Evolutionary conservation across 2,888 invertebrate genomes (phyloP), one percentile per base, ranked within the genome.

Genomic region (Linyphia triangularis): DNA sequence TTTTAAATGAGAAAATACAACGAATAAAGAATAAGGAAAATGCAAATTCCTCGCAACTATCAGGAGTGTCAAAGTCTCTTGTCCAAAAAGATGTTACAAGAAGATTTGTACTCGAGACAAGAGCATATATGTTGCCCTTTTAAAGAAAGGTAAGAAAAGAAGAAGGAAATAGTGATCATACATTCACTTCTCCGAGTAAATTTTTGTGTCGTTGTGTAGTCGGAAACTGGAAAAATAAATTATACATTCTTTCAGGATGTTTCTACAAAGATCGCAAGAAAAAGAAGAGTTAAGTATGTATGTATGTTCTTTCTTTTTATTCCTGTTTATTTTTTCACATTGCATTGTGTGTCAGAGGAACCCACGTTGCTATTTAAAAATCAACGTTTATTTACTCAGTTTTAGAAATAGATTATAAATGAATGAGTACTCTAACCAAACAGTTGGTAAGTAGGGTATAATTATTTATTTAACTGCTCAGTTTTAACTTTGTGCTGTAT

Each of bases 191-290:
- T 28, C 19, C 10, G 43, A 79, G 65, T 79, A 79, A 67, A 65
- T 67, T 79, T 79, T 79, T 67, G 37, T 61, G 61, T 51, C 30
- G n/a, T 67, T 43, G 63, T 51, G 22, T 19, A 79, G 67, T 67
- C 67, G 51, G 67, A 22, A 28, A 30, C 67, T 79, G 13, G 51
- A 51, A 67, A 67, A 65, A 79, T 79, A 79, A 79, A 79, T 79
- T 79, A 79, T 79, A 79, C 79, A 79, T 79, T 79, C 79, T 19
- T 43, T 22, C 67, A 33, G 77, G 77, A 77, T 77, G 77, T 61
- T 22, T 63, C 13, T 77, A 24, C 37, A 59, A 63, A 61, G 61
- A 37, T 24, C 24, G n/a, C 40, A 28, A 26, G 26, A 67, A 28
- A 65, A 65, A 26, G 26, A 24, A 65, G 51, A 51, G 43, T 59